phyloP scores from a whole-genome alignment of 92 coral and sea anemone species.

The Isaurus tuberculatus region DNA sequence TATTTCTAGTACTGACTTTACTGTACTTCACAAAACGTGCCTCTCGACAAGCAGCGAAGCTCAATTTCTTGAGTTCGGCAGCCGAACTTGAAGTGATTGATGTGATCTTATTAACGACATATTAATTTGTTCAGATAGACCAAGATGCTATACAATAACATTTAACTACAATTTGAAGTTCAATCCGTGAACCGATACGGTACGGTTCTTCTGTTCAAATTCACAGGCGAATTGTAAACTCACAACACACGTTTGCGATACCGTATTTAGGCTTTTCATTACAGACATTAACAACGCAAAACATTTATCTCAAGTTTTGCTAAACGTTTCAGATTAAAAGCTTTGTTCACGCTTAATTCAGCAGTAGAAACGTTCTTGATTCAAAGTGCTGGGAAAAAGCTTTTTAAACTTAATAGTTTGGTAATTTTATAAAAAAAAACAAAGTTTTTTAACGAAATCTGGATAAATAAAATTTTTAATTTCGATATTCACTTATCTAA shows the following conservation, averaged over 20 bases:
- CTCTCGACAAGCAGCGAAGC: not conserved
- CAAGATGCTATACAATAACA: conserved; percentile 5
- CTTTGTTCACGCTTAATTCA: not conserved
- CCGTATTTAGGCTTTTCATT: too few species aligned
- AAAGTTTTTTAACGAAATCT: not conserved
- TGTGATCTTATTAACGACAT: conserved; percentile 64
- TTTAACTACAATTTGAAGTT: conserved; percentile 17
- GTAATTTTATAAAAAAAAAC: not conserved
- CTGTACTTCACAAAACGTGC: not conserved
- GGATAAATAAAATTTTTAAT: not conserved
- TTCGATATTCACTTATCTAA: not conserved
- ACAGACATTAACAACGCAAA: too few species aligned
- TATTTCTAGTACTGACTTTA: not conserved
- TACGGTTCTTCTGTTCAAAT: too few species aligned
- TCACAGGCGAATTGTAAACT: not conserved
- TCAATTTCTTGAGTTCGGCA: conserved; percentile 58
- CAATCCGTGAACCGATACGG: conserved; percentile 16
- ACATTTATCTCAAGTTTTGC: not conserved
- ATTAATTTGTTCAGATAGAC: conserved; percentile 36
- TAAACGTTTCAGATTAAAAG: conserved; percentile 24
- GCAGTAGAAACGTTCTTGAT: too few species aligned
- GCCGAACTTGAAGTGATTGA: conserved; percentile 68
- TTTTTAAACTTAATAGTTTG: not conserved
- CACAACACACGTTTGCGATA: not conserved
- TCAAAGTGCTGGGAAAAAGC: not conserved